phyloP scores from a whole-genome alignment of 2,888 invertebrate species.

The Taenaris catops region DNA sequence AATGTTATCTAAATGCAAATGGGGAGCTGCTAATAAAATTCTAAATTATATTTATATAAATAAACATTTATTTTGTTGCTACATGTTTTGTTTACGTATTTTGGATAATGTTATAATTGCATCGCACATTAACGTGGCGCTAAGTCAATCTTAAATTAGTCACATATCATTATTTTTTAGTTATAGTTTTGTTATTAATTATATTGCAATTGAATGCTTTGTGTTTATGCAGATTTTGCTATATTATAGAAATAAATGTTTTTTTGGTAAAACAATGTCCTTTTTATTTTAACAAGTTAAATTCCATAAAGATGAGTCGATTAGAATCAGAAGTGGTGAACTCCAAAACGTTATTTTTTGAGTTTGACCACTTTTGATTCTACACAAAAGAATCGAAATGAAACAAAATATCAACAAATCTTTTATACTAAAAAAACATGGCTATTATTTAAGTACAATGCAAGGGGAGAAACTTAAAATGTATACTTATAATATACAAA shows the following conservation, averaged over 20 bases:
- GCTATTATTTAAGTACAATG: neutral
- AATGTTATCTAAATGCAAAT: too few species aligned
- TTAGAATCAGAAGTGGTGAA: too few species aligned
- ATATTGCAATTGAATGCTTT: constrained; percentile 70
- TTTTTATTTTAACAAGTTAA: constrained; percentile 3
- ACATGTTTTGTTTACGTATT: constrained; percentile 42
- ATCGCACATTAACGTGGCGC: constrained; percentile 50
- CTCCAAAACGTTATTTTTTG: too few species aligned
- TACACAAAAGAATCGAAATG: too few species aligned
- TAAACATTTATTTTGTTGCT: constrained; percentile 56
- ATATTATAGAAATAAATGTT: constrained; percentile 66
- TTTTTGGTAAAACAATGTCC: constrained; percentile 37
- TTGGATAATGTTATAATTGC: constrained; percentile 36
- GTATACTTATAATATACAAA: constrained; percentile 10
- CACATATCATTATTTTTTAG: constrained; percentile 73
- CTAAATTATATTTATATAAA: constrained; percentile 65
- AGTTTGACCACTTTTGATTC: too few species aligned
- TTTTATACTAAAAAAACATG: constrained; percentile 1
- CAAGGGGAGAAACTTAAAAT: constrained; percentile 8
- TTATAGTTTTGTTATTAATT: constrained; percentile 72
- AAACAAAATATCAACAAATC: neutral
- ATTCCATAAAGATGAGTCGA: too few species aligned
- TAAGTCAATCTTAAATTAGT: constrained; percentile 68
- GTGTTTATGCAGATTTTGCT: constrained; percentile 69
- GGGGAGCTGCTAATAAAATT: constrained; percentile 43